Evolutionary conservation across 2,888 invertebrate species (phyloP), one percentile per base, ranked within the genome.

Genomic region (Drosophila bunnanda): DNA sequence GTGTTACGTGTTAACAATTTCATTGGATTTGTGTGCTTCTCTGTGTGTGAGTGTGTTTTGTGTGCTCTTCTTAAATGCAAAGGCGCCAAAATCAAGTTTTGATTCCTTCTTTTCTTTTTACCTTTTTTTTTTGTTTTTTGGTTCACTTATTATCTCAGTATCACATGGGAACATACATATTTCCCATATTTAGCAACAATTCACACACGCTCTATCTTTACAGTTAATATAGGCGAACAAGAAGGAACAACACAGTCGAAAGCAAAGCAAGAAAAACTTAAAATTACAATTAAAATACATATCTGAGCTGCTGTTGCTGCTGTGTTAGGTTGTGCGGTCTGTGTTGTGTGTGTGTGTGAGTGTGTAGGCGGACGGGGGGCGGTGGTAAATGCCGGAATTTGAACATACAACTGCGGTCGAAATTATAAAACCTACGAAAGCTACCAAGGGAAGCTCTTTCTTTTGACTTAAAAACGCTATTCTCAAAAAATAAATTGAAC

Each of bases 131-230:
- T 20, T 10, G 70, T 56, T 59, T 65, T 79, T 89, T 71, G 80
- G 80, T 82, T 87, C 80, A 72, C 88, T 90, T 90, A 91, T 90
- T 90, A 90, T 90, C 91, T 90, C 90, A 90, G 78, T 90, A 90
- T 90, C 90, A 90, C 90, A 90, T 90, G 78, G 88, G 84, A 87
- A 87, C 85, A 87, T 87, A 34, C 32, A 52, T 15, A 15, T 52
- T 82, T 77, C 70, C 75, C 75, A 79, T 52, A 52, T 74, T 78
- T 85, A 83, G 73, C 87, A 80, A 88, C 80, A 82, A 70, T 75
- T 72, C 59, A 79, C 73, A 79, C 73, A 78, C 60, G 73, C 76
- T 72, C 59, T 75, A 36, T 55, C 22, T 28, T 12, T 32, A 15
- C 9, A 15, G 12, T 32, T 32, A 48, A 48, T 30, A 46, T 6